Conservation (phyloP, 2,888 invertebrate species). For the Seira ritae region DNA sequence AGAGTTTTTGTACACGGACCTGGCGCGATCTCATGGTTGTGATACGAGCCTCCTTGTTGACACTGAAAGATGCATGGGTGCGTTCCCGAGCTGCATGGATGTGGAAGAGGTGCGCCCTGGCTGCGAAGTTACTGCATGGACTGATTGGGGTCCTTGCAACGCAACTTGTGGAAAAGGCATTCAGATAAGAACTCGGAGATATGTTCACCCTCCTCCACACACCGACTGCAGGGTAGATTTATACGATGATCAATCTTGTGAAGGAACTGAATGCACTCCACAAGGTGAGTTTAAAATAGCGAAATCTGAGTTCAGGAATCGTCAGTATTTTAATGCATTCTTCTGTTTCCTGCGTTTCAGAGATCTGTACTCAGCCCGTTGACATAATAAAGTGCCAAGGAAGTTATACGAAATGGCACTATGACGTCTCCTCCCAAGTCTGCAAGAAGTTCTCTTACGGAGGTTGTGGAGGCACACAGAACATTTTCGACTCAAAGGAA, state of each 20-base stretch:
- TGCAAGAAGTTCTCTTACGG: constrained; percentile 89
- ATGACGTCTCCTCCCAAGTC: constrained; percentile 81
- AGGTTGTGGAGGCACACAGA: constrained; percentile 92
- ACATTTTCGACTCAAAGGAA: constrained; percentile 87
- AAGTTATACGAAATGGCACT: constrained; percentile 91
- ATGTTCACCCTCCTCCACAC: constrained; percentile 76
- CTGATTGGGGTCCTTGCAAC: constrained; percentile 76
- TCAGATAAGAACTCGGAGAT: constrained; percentile 79
- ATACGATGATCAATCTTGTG: constrained; percentile 69
- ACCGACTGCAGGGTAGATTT: constrained; percentile 75
- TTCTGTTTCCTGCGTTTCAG: constrained; percentile 77
- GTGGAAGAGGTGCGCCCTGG: constrained; percentile 70
- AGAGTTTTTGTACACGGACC: constrained; percentile 74
- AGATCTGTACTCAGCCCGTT: constrained; percentile 87
- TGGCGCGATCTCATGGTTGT: constrained; percentile 80
- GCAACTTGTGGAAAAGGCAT: constrained; percentile 78
- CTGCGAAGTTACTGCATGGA: constrained; percentile 77
- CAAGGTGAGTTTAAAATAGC: constrained; percentile 33
- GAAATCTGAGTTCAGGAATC: neutral
- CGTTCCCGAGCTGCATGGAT: constrained; percentile 55
- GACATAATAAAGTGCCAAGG: constrained; percentile 93
- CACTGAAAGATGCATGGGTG: constrained; percentile 57
- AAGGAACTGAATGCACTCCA: constrained; percentile 58
- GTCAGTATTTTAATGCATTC: constrained; percentile 8
- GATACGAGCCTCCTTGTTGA: constrained; percentile 53